phyloP scores from a whole-genome alignment of 2,113 vertebrate species.

The Phoxinus phoxinus region DNA sequence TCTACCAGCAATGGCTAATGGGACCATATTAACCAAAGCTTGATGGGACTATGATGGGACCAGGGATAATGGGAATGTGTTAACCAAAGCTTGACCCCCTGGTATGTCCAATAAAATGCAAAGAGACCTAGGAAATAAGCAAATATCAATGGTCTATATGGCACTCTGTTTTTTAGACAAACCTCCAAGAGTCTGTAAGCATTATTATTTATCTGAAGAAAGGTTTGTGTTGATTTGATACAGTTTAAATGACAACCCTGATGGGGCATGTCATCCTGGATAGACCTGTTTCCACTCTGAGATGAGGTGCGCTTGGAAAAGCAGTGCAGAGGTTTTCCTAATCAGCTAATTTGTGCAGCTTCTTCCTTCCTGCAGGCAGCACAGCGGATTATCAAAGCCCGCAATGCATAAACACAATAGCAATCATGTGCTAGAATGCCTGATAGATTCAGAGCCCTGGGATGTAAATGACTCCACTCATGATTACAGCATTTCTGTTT shows the following conservation, averaged over 20 bases:
- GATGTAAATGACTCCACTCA: conserved; percentile 67
- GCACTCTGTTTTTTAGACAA: neutral
- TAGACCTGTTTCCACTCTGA: conserved; percentile 47
- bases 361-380: conserved; percentile 53
- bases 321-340: conserved; percentile 50
- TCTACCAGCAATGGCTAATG: neutral
- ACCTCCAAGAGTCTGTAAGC: neutral
- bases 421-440: conserved; percentile 66
- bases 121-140: neutral
- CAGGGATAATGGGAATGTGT: neutral
- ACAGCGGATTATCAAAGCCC: conserved; percentile 57
- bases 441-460: conserved; percentile 62
- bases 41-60: neutral
- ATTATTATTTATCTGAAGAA: neutral
- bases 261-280: conserved; percentile 46
- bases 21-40: neutral
- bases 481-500: conserved; percentile 73
- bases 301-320: conserved; percentile 42
- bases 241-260: conserved; percentile 37
- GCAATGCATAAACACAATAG: conserved; percentile 66
- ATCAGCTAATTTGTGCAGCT: conserved; percentile 52
- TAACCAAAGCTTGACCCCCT: neutral
- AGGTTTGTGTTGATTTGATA: conserved; percentile 23
- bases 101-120: neutral
- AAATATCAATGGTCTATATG: neutral